Conservation (phyloP, 2,113 vertebrate genomes). For the Lophius piscatorius region DNA sequence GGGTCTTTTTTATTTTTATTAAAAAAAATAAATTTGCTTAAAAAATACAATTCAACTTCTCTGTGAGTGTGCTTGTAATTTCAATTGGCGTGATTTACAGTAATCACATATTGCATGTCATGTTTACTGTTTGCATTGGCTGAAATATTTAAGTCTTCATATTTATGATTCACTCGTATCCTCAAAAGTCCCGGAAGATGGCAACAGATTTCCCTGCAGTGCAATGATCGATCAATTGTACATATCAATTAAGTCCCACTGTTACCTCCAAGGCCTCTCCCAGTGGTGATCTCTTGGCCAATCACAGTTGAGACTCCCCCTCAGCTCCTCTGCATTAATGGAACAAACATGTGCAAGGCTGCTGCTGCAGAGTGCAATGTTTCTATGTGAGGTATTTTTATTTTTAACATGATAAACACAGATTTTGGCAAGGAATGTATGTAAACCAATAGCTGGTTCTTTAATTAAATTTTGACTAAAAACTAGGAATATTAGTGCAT, state of each 20-base stretch:
- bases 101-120: slow-evolving; percentile 43
- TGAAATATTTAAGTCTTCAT: slow-evolving; percentile 58
- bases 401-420: too few species aligned
- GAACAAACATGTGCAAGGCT: slow-evolving; percentile 23
- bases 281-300: slow-evolving; percentile 40
- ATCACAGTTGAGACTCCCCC: slow-evolving; percentile 24
- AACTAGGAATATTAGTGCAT: too few species aligned
- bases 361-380: not conserved
- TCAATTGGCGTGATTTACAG: slow-evolving; percentile 50
- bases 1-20: slow-evolving; percentile 40
- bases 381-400: too few species aligned
- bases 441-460: too few species aligned
- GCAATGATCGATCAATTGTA: slow-evolving; percentile 79
- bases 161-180: slow-evolving; percentile 46
- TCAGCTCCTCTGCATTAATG: slow-evolving; percentile 1
- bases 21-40: slow-evolving; percentile 28
- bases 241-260: slow-evolving; percentile 77
- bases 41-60: slow-evolving; percentile 13
- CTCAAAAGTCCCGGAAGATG: slow-evolving; percentile 64
- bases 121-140: slow-evolving; percentile 49
- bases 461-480: too few species aligned
- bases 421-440: too few species aligned
- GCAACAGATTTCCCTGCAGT: slow-evolving; percentile 70
- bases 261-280: slow-evolving; percentile 67
- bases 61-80: slow-evolving; percentile 29